phyloP scores from a whole-genome alignment of 2,797 vertebrate species.

The Calcarius lapponicus region DNA sequence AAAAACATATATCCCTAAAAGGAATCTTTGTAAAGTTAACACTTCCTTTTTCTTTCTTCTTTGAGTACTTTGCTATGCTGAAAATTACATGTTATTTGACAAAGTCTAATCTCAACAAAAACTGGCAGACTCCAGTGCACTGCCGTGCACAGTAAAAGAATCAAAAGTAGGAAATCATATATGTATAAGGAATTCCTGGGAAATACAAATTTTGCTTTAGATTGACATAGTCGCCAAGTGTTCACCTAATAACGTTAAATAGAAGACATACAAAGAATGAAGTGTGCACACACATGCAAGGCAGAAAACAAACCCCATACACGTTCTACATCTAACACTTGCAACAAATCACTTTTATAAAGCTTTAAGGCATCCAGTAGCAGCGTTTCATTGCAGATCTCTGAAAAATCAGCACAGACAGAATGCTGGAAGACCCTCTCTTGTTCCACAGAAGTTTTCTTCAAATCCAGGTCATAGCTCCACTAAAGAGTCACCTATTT shows the following conservation, averaged over 20 bases:
- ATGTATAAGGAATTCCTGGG: not conserved
- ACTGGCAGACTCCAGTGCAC: not conserved
- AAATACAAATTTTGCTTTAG: not conserved
- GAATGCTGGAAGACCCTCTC: not conserved
- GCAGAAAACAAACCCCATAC: constrained; percentile 26
- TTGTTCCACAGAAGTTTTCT: constrained; percentile 19
- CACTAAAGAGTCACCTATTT: not conserved
- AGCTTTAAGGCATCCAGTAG: constrained; percentile 32
- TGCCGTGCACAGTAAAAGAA: not conserved
- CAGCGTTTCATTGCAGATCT: constrained; percentile 8
- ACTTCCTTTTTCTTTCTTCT: not conserved
- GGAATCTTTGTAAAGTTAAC: not conserved
- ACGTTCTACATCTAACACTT: not conserved
- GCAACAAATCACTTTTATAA: not conserved
- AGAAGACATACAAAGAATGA: constrained; percentile 35
- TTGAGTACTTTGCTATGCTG: not conserved
- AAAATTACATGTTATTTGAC: not conserved
- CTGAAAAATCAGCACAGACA: constrained; percentile 31
- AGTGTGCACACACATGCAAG: constrained; percentile 55
- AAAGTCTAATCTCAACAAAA: not conserved
- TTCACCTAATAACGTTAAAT: constrained; percentile 47
- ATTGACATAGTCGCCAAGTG: constrained; percentile 28
- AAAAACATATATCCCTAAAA: not conserved
- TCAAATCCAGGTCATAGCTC: not conserved
- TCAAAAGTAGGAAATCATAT: not conserved